Base-by-base conservation (phyloP, 2,113 vertebrate species). In the Leiothrix lutea region DNA sequence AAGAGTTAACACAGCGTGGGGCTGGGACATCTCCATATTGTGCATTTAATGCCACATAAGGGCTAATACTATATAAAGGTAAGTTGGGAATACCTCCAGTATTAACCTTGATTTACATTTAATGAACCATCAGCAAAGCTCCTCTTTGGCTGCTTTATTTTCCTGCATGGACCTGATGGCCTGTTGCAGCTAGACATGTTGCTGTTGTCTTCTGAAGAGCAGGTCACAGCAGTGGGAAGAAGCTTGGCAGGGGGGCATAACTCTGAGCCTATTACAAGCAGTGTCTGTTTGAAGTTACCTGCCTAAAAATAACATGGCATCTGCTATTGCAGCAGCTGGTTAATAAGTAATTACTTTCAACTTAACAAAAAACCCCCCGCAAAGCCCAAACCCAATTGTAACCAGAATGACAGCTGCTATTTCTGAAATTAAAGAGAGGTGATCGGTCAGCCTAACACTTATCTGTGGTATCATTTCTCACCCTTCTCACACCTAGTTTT, bases 1-100 rank as follows among this genome's bases (percentile, higher is more conserved):
- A 61, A 21, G 33, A 54, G 24, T 38, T 78, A 24, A n/a, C 15
- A 28, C n/a, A 72, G 40, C 0, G 0, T 21, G 23, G 23, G 10
- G 31, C 19, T 26, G 40, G 33, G 61, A 29, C n/a, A 38, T 21
- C 3, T 57, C 51, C 38, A 4, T 25, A 6, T 18, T 54, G 35
- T 33, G 26, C 21, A 22, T 24, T 24, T 22, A 54, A 6, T 54
- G 12, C 47, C 58, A 5, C 28, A 3, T 25, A 72, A 45, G n/a
- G 38, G 20, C 36, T 29, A 42, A 20, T 17, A 20, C 31, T 60
- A 2, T 23, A 5, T 42, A n/a, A 44, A 62, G 17, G n/a, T 70
- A 33, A n/a, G 7, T 23, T 29, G 12, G n/a, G 8, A 48, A 42
- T 51, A 47, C 33, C 78, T 80, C 8, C 7, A 22, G 2, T 45